Conservation (phyloP, 2,113 vertebrate species). For the Ceyx melanurus region DNA sequence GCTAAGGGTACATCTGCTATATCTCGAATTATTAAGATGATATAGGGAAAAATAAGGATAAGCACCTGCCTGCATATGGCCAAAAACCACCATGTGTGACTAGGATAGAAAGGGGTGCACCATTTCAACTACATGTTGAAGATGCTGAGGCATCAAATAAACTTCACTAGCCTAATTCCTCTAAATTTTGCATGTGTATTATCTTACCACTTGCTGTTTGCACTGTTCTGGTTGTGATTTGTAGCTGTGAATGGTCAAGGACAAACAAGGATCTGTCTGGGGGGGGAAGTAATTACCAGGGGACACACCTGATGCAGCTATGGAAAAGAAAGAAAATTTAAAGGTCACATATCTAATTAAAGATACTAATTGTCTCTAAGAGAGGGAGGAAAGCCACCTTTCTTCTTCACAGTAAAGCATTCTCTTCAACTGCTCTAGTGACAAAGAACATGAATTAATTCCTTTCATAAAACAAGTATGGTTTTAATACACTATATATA, state of each 20-base stretch:
- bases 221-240: not conserved
- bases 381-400: not conserved
- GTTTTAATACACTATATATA: not conserved
- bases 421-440: not conserved
- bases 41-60: not conserved
- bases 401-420: not conserved
- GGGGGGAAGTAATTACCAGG: not conserved
- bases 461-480: not conserved
- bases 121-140: not conserved
- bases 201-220: not conserved
- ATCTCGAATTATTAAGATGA: not conserved
- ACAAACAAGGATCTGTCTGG: not conserved
- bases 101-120: not conserved
- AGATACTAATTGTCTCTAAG: not conserved
- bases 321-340: not conserved
- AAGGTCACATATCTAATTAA: conserved; percentile 36
- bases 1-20: not conserved
- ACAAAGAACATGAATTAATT: not conserved
- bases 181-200: not conserved
- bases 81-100: not conserved
- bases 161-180: not conserved
- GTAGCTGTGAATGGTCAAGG: not conserved
- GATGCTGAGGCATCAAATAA: not conserved
- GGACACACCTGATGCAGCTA: not conserved
- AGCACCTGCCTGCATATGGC: not conserved